Conservation (phyloP, 2,888 invertebrate species). For the Beris morrisii region DNA sequence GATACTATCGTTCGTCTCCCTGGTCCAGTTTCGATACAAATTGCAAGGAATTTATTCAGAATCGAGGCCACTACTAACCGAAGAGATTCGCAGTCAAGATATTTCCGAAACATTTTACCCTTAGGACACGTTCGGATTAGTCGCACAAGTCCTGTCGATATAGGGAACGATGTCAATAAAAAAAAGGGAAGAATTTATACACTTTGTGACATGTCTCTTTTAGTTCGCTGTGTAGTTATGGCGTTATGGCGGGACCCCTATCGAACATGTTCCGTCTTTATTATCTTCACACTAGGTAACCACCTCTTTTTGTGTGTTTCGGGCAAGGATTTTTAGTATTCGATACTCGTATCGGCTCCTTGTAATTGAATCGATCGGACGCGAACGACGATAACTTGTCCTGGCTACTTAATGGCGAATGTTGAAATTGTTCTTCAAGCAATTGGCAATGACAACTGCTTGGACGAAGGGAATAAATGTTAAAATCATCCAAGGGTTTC, state of each 20-base stretch:
- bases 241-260: conserved; percentile 45
- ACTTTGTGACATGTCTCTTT: conserved; percentile 44
- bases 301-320: background rate
- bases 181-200: conserved; percentile 44
- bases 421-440: too few species aligned
- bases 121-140: conserved; percentile 34
- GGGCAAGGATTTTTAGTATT: conserved; percentile 22
- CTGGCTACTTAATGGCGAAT: too few species aligned
- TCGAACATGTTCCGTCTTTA: conserved; percentile 48
- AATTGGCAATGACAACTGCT: too few species aligned
- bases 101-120: conserved; percentile 33
- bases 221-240: conserved; percentile 25
- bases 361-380: too few species aligned
- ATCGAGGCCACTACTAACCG: conserved; percentile 12
- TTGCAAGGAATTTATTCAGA: conserved; percentile 43
- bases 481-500: too few species aligned
- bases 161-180: conserved; percentile 41
- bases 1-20: background rate
- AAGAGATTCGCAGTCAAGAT: conserved; percentile 24
- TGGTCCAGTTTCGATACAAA: conserved; percentile 38
- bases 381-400: too few species aligned
- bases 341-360: conserved; percentile 13
- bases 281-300: conserved; percentile 45
- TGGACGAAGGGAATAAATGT: too few species aligned
- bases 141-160: conserved; percentile 10